Evolutionary conservation across 2,888 invertebrate genomes (phyloP).

Genomic region (Exocentrus adspersus): DNA sequence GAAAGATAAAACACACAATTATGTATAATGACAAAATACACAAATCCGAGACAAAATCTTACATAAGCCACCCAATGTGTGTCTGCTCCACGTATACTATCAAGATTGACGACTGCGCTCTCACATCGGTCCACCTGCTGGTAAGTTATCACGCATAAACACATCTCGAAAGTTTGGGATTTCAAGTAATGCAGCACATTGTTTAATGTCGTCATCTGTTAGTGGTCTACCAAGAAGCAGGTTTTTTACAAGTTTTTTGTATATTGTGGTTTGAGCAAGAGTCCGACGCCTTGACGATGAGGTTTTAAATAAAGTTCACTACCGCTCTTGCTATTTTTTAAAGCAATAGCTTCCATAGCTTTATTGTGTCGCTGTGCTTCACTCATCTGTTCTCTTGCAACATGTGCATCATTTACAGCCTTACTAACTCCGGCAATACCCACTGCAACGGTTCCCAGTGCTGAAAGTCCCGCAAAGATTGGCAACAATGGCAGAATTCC

Average conservation of each 20-base stretch:
- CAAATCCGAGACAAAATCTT: neutral
- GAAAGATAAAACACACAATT: neutral
- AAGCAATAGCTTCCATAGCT: constrained; percentile 57
- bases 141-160: constrained; percentile 41
- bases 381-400: constrained; percentile 49
- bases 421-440: constrained; percentile 56
- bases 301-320: constrained; percentile 43
- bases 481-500: constrained; percentile 55
- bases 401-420: constrained; percentile 52
- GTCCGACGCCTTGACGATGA: constrained; percentile 20
- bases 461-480: constrained; percentile 56
- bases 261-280: neutral
- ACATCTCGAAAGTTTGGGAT: constrained; percentile 40
- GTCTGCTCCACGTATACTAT: constrained; percentile 8
- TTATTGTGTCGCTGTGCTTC: constrained; percentile 56
- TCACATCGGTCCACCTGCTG: constrained; percentile 1
- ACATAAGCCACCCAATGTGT: constrained; percentile 31
- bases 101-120: constrained; percentile 30
- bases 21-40: neutral
- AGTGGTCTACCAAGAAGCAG: neutral
- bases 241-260: neutral
- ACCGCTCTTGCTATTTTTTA: constrained; percentile 45
- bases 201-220: neutral
- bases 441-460: constrained; percentile 54
- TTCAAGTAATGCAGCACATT: constrained; percentile 23